Percentiles rank a stretch among this genome's conserved stretches.
phyloP scores from a whole-genome alignment of 2,797 vertebrate species.

The Bradypodion ventrale region DNA sequence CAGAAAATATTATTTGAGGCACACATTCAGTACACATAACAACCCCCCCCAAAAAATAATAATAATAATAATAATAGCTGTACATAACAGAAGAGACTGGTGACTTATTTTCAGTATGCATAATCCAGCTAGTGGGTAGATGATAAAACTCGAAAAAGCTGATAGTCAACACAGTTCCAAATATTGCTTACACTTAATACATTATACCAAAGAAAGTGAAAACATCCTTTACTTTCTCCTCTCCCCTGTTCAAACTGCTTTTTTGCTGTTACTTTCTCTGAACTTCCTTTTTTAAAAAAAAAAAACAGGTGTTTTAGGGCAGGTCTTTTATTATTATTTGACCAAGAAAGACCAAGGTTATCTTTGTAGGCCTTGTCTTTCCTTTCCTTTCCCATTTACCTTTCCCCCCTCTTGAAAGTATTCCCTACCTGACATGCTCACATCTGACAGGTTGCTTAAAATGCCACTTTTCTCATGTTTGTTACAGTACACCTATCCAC shows the following conservation, averaged over 20 bases:
- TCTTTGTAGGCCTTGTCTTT: constrained; percentile 32
- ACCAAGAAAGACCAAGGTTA: constrained; percentile 14
- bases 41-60: background rate
- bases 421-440: constrained; percentile 17
- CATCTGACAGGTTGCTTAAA: constrained; percentile 14
- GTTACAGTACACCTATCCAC: background rate
- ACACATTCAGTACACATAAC: constrained; percentile 40
- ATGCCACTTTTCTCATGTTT: constrained; percentile 21
- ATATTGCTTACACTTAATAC: constrained; percentile 49
- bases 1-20: constrained; percentile 61
- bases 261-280: constrained; percentile 32
- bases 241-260: constrained; percentile 57
- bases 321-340: constrained; percentile 57
- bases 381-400: constrained; percentile 26
- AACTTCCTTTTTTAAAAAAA: constrained; percentile 14
- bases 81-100: constrained; percentile 55
- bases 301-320: constrained; percentile 55
- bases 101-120: constrained; percentile 73
- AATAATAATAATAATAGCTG: constrained; percentile 63
- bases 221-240: constrained; percentile 49
- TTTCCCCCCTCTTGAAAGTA: constrained; percentile 12
- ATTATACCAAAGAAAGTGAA: constrained; percentile 45
- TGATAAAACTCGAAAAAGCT: constrained; percentile 68
- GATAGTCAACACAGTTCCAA: constrained; percentile 60
- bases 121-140: constrained; percentile 66